Evolutionary conservation across 2,797 vertebrate species (phyloP).

Genomic region (Momotus momota): DNA sequence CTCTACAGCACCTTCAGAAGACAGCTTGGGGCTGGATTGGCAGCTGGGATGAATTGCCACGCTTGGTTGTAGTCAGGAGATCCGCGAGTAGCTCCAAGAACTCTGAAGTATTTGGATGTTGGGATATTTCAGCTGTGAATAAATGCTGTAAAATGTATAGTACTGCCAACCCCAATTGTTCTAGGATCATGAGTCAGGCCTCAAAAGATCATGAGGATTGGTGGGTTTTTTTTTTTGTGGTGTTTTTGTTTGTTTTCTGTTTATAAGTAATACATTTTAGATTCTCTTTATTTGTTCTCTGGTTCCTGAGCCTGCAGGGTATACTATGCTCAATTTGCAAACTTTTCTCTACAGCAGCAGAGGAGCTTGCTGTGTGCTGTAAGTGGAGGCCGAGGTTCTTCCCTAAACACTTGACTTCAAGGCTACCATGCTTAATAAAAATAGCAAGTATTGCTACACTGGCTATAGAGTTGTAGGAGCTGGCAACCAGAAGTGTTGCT

Average conservation of each 20-base stretch:
- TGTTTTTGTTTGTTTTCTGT: slow-evolving; percentile 65
- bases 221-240: neutral
- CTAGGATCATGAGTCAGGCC: slow-evolving; percentile 54
- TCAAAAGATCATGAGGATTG: slow-evolving; percentile 60
- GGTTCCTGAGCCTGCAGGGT: slow-evolving; percentile 57
- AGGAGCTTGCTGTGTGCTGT: slow-evolving; percentile 50
- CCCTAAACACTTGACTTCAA: slow-evolving; percentile 30
- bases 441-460: neutral
- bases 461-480: neutral
- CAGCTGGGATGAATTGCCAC: slow-evolving; percentile 59
- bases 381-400: neutral
- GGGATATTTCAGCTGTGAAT: slow-evolving; percentile 57
- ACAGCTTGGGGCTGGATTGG: slow-evolving; percentile 44
- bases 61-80: slow-evolving; percentile 41
- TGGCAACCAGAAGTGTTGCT: neutral
- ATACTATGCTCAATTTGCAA: slow-evolving; percentile 37
- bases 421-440: neutral
- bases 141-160: slow-evolving; percentile 50
- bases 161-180: slow-evolving; percentile 58
- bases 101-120: slow-evolving; percentile 40
- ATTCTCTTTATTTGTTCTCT: slow-evolving; percentile 53
- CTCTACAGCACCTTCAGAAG: slow-evolving; percentile 38
- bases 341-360: slow-evolving; percentile 39
- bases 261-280: slow-evolving; percentile 66
- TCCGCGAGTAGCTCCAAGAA: slow-evolving; percentile 12